A percentile compares a stretch with the other conserved stretches of the same genome.
Conservation (phyloP, 2,797 vertebrate genomes). For the Catamblyrhynchus diadema region DNA sequence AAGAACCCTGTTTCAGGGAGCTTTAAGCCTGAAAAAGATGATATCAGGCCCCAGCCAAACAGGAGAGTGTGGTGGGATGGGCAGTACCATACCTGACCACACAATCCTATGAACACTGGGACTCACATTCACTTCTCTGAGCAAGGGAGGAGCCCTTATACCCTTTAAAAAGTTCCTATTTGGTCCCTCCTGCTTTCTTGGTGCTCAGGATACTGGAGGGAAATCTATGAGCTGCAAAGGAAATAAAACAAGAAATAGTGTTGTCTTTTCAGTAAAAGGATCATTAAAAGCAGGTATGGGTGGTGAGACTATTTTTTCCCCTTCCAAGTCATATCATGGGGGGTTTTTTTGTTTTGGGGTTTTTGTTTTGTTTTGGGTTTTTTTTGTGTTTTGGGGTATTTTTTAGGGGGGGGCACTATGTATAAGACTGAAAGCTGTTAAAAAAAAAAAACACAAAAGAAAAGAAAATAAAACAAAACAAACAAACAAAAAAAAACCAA, state of each 20-base stretch:
- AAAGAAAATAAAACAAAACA: no score
- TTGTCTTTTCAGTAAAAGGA: not conserved
- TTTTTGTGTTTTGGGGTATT: not conserved
- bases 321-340: not conserved
- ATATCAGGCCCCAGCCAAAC: not conserved
- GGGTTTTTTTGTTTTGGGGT: rapidly evolving
- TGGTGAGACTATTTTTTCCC: not conserved
- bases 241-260: not conserved
- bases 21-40: not conserved
- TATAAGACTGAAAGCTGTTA: not conserved
- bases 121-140: not conserved
- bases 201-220: not conserved
- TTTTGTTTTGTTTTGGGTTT: no score
- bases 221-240: not conserved
- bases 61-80: not conserved
- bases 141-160: not conserved
- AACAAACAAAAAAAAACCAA: no score
- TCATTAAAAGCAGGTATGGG: not conserved
- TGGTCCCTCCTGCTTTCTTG: not conserved
- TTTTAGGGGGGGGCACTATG: rapidly evolving
- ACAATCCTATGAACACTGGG: rapidly evolving
- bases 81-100: not conserved
- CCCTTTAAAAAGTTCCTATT: not conserved
- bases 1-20: not conserved
- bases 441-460: not conserved